These are phyloP conservation scores for Pterophyllum scalare DNA, from an alignment of 2,113 vertebrate genomes.

Conservation along the genomic window DNA sequence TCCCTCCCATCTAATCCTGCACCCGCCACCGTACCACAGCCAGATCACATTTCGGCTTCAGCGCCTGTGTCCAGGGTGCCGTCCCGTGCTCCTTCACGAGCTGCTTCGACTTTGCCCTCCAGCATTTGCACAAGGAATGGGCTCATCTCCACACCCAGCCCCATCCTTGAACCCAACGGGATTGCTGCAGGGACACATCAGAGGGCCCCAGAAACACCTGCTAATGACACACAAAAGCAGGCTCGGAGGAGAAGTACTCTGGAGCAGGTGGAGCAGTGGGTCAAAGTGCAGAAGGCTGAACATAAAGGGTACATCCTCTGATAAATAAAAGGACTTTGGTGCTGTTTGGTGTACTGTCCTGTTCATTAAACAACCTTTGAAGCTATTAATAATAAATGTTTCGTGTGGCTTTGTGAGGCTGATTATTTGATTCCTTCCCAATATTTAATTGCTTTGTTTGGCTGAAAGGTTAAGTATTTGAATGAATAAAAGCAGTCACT, in stretches of 20 bases:
- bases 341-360: too few relatives aligned
- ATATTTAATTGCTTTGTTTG: too few relatives aligned
- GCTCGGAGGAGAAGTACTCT: constrained; percentile 86
- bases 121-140: constrained; percentile 84
- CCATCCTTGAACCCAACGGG: constrained; percentile 89
- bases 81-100: constrained; percentile 73
- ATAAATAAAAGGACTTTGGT: too few relatives aligned
- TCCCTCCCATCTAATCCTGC: constrained; percentile 71
- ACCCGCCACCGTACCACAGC: neutral
- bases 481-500: too few relatives aligned
- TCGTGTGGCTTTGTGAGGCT: too few relatives aligned
- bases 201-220: constrained; percentile 77
- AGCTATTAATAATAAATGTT: too few relatives aligned
- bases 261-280: constrained; percentile 93
- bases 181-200: constrained; percentile 82
- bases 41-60: constrained; percentile 64
- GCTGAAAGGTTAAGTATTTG: too few relatives aligned
- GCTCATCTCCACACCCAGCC: constrained; percentile 75
- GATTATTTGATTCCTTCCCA: too few relatives aligned
- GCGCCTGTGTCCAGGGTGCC: constrained; percentile 77
- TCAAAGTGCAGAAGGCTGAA: constrained; percentile 90
- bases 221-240: constrained; percentile 78
- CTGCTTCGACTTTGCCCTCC: constrained; percentile 72
- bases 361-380: too few relatives aligned
- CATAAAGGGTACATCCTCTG: constrained; percentile 89